Percentiles rank a stretch among this genome's conserved stretches.
These are phyloP conservation scores for Gymnocephalus cernua DNA, from an alignment of 2,113 vertebrate genomes.

Conservation along the genomic window DNA sequence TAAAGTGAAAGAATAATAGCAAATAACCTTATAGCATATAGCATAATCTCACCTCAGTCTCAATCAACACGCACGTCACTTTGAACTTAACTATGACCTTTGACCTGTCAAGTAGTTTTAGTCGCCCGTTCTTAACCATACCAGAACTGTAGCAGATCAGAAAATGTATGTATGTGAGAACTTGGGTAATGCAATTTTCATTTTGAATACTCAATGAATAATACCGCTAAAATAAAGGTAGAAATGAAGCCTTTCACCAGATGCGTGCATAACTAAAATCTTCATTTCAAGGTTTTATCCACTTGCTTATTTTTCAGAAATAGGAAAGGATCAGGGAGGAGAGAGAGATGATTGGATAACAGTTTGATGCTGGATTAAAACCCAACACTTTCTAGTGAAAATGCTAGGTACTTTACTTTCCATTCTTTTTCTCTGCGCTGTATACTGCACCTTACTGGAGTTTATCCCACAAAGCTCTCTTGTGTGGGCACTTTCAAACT, in stretches of 20 bases:
- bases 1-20: not conserved
- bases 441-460: not conserved
- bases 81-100: too few species aligned
- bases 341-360: not conserved
- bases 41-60: too few species aligned
- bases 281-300: not conserved
- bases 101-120: too few species aligned
- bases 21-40: not conserved
- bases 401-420: not conserved
- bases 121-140: too few species aligned
- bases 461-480: conserved; percentile 26
- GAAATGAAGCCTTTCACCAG: not conserved
- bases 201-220: not conserved
- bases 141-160: too few species aligned
- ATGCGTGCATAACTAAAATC: not conserved
- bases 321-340: not conserved
- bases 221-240: not conserved
- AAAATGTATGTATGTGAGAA: not conserved
- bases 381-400: not conserved
- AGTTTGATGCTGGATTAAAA: not conserved
- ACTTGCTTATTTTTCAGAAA: not conserved
- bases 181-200: not conserved
- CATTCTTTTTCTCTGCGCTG: not conserved
- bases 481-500: conserved; percentile 21
- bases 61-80: too few species aligned